A percentile compares a stretch with the other conserved stretches of the same genome.
These are phyloP conservation scores for Danio choprae DNA, from an alignment of 2,797 vertebrate species.

Conservation along the genomic window DNA sequence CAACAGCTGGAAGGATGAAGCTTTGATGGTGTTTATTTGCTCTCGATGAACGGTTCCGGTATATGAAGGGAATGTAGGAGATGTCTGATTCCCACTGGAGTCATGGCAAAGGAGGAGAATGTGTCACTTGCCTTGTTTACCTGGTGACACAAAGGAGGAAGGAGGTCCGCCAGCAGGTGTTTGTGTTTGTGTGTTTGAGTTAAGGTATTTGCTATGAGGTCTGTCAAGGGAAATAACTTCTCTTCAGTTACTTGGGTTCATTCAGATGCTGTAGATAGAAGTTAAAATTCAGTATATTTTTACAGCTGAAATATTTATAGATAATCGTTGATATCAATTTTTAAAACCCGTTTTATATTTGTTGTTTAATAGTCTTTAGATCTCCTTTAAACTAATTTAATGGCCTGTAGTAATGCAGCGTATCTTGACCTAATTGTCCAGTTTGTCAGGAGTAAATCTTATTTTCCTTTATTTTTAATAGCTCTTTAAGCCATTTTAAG, in stretches of 20 bases:
- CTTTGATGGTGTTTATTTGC: conserved; percentile 34
- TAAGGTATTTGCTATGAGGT: background rate
- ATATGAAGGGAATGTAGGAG: conserved; percentile 11
- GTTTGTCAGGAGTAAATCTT: too few species aligned
- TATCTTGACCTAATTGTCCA: too few species aligned
- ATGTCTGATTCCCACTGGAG: background rate
- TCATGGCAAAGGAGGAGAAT: conserved; percentile 57
- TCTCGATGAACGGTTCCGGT: conserved; percentile 15
- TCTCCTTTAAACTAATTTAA: too few species aligned
- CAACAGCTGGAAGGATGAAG: conserved; percentile 22
- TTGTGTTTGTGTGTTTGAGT: conserved; percentile 1
- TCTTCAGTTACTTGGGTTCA: background rate
- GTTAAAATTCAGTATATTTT: background rate
- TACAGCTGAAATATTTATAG: too few species aligned
- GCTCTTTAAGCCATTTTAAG: too few species aligned
- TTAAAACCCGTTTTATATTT: too few species aligned
- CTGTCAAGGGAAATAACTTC: conserved; percentile 7
- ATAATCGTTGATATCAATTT: too few species aligned
- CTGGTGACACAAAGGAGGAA: conserved; percentile 37
- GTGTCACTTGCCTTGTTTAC: conserved; percentile 68
- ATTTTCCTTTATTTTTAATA: too few species aligned
- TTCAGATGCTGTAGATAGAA: background rate
- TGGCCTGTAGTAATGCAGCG: too few species aligned
- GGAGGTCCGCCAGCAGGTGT: conserved; percentile 59
- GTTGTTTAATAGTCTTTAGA: too few species aligned